These are phyloP conservation scores for Melitaea athalia DNA, from an alignment of 2,888 invertebrate genomes.

Conservation along the genomic window DNA sequence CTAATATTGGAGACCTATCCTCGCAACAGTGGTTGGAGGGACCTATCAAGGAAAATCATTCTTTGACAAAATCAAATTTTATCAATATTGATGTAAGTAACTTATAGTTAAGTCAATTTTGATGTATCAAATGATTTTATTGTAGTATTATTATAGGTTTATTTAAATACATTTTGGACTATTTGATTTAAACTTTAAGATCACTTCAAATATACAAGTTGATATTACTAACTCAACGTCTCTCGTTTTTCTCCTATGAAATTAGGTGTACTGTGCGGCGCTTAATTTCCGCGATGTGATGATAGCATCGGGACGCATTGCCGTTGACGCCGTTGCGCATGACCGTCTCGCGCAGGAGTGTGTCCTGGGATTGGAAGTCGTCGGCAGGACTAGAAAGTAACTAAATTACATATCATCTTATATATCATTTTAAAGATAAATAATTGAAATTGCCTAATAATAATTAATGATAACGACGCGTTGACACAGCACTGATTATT, in stretches of 20 bases:
- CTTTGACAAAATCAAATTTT: conserved; percentile 55
- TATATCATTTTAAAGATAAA: too few relatives aligned
- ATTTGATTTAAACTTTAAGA: background rate
- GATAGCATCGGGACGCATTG: conserved; percentile 92
- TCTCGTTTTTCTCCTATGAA: too few relatives aligned
- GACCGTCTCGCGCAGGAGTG: conserved; percentile 82
- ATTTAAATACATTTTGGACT: too few relatives aligned
- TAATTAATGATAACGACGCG: too few relatives aligned
- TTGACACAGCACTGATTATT: too few relatives aligned
- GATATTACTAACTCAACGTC: too few relatives aligned
- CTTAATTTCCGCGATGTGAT: conserved; percentile 89
- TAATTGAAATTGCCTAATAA: too few relatives aligned
- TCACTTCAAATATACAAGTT: too few relatives aligned
- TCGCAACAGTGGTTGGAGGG: conserved; percentile 89
- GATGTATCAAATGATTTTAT: too few relatives aligned
- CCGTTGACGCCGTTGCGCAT: conserved; percentile 68
- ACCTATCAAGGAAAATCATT: conserved; percentile 61
- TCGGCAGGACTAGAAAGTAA: conserved; percentile 53
- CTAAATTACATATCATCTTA: too few relatives aligned
- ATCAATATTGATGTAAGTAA: conserved; percentile 66
- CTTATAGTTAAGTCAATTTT: background rate
- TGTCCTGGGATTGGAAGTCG: conserved; percentile 86
- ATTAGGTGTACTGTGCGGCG: conserved; percentile 49
- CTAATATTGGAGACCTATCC: conserved; percentile 92
- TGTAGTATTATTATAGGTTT: too few relatives aligned